A percentile compares a stretch with the other conserved stretches of the same genome.
These are phyloP conservation scores for Lipophrys pholis DNA, from an alignment of 2,113 vertebrate genomes.

Conservation along the genomic window DNA sequence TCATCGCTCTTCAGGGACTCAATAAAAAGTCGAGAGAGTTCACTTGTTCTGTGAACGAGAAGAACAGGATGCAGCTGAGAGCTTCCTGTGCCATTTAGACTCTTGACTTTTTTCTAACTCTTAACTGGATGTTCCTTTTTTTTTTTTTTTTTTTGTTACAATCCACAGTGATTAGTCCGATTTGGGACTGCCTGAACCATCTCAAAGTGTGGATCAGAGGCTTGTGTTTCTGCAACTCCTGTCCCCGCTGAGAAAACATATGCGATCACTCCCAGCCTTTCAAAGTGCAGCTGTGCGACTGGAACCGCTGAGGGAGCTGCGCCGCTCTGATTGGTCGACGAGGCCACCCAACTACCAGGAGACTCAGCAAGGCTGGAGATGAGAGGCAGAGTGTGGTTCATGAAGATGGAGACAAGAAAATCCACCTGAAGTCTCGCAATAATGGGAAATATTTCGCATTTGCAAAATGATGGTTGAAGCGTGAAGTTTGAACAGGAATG, in stretches of 20 bases:
- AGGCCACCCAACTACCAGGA: slow-evolving; percentile 30
- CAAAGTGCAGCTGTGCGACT: slow-evolving; percentile 67
- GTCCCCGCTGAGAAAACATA: slow-evolving; percentile 68
- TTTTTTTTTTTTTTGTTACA: not conserved
- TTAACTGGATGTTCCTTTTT: slow-evolving; percentile 25
- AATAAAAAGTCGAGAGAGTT: slow-evolving; percentile 62
- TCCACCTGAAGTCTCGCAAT: not conserved
- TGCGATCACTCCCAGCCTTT: slow-evolving; percentile 63
- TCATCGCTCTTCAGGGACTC: slow-evolving; percentile 65
- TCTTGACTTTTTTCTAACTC: slow-evolving; percentile 5
- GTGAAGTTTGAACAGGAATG: too few relatives aligned
- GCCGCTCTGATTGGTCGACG: slow-evolving; percentile 18
- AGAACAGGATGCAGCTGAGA: slow-evolving; percentile 85
- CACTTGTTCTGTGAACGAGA: slow-evolving; percentile 53
- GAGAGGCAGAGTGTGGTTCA: not conserved
- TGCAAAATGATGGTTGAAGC: not conserved
- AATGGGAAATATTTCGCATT: not conserved
- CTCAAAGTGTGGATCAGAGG: slow-evolving; percentile 31
- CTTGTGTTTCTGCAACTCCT: slow-evolving; percentile 46
- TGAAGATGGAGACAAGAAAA: not conserved
- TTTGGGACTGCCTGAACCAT: slow-evolving; percentile 39
- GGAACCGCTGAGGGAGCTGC: slow-evolving; percentile 44
- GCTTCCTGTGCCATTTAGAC: slow-evolving; percentile 47
- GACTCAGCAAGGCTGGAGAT: slow-evolving; percentile 10
- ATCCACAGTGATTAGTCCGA: slow-evolving; percentile 18